Evolutionary conservation across 1,140 invertebrate genomes (phyloP).

Genomic region (Arion vulgaris): DNA sequence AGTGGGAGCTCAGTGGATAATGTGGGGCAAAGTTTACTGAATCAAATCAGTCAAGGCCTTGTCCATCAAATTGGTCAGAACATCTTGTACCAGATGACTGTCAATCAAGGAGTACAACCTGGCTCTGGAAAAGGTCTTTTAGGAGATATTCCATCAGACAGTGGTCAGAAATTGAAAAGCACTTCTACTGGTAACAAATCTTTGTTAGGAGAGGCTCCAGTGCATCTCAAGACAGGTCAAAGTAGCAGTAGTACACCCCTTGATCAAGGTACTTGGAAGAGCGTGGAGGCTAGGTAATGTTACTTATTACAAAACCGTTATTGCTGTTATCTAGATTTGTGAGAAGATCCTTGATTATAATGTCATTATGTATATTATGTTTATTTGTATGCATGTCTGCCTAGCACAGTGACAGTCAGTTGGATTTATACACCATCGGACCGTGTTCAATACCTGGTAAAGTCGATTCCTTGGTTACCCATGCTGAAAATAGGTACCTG

Average conservation of each 20-base stretch:
- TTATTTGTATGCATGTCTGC: too few relatives aligned
- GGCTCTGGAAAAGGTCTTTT: constrained; percentile 24
- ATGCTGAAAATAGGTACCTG: too few relatives aligned
- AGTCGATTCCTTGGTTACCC: too few relatives aligned
- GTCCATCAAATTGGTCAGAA: constrained; percentile 40
- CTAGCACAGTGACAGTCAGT: too few relatives aligned
- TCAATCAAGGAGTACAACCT: background rate
- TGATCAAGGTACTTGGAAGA: constrained; percentile 24
- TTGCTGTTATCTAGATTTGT: background rate
- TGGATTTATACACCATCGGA: too few relatives aligned
- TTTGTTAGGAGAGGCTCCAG: constrained; percentile 23
- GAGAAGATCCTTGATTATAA: too few relatives aligned
- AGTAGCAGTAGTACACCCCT: background rate
- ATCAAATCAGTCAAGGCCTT: constrained; percentile 36
- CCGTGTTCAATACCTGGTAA: too few relatives aligned
- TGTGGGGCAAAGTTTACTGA: constrained; percentile 15
- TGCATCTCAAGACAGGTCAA: background rate
- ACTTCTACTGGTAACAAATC: constrained; percentile 5
- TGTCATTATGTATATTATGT: too few relatives aligned
- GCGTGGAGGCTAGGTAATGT: constrained; percentile 1
- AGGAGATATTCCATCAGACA: constrained; percentile 29
- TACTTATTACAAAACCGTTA: background rate
- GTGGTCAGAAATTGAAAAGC: background rate
- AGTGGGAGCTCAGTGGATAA: constrained; percentile 19
- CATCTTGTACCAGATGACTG: constrained; percentile 35